A percentile compares a stretch with the other conserved stretches of the same genome.
Evolutionary conservation across 2,113 vertebrate genomes (phyloP).

Genomic region (Ursus arctos): DNA sequence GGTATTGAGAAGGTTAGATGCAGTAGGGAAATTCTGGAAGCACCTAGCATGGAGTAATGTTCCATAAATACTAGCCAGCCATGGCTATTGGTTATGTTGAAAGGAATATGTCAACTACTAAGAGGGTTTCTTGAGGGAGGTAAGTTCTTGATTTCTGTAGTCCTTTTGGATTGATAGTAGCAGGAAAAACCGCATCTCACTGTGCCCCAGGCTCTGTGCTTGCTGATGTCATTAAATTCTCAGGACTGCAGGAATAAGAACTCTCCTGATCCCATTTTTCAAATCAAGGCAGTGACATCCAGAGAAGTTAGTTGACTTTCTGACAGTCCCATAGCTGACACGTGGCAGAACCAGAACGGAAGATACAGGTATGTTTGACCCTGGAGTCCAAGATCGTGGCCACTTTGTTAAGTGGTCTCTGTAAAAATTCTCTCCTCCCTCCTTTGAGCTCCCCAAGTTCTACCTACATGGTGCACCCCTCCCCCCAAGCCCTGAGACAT

Average conservation of each 20-base stretch:
- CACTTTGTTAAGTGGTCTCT: background rate
- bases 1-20: background rate
- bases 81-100: background rate
- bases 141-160: background rate
- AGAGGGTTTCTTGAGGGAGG: background rate
- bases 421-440: background rate
- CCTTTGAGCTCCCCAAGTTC: background rate
- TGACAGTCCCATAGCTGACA: background rate
- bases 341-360: background rate
- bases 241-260: background rate
- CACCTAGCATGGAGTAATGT: rapidly evolving
- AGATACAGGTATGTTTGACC: background rate
- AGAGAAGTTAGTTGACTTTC: background rate
- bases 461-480: background rate
- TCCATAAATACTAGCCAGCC: background rate
- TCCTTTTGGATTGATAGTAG: background rate
- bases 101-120: rapidly evolving
- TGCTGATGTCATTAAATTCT: background rate
- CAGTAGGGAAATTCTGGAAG: background rate
- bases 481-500: background rate
- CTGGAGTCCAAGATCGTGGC: background rate
- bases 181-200: background rate
- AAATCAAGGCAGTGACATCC: background rate
- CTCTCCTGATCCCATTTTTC: background rate
- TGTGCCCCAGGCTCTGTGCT: background rate